Conservation (phyloP, 2,797 vertebrate genomes). For the Notolepis coatsorum region DNA sequence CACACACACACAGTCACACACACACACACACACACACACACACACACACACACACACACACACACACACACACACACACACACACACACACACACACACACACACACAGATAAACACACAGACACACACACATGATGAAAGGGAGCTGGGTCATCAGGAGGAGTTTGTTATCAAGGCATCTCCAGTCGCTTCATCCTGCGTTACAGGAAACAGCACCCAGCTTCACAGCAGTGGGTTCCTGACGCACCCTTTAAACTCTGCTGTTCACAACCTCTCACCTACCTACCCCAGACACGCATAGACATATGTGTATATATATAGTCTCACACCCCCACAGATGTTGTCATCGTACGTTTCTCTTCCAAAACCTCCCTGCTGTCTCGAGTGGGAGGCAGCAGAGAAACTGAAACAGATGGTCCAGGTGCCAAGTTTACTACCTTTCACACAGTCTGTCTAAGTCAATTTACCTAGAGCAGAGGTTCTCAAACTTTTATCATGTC, state of each 20-base stretch:
- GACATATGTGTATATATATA: too few relatives aligned
- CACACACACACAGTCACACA: conserved; percentile 4
- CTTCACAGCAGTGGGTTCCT: conserved; percentile 16
- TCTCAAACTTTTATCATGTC: too few relatives aligned
- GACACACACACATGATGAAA: conserved; percentile 27
- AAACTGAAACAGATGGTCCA: not conserved
- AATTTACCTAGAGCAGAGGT: conserved; percentile 18
- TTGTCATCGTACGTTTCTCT: conserved; percentile 26
- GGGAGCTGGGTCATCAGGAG: conserved; percentile 14
- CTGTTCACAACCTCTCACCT: conserved; percentile 4
- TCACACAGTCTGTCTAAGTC: conserved; percentile 10
- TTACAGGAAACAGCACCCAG: conserved; percentile 27
- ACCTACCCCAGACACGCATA: conserved; percentile 8
- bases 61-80: conserved; percentile 30
- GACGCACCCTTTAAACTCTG: conserved; percentile 25
- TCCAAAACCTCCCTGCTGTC: conserved; percentile 1
- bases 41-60: not conserved
- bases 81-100: conserved; percentile 8
- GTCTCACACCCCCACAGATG: conserved; percentile 34
- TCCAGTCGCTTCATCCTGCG: conserved; percentile 24
- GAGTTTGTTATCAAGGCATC: conserved; percentile 14
- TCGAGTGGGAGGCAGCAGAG: not conserved
- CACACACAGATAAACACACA: not conserved
- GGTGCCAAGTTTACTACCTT: conserved; percentile 3
- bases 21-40: conserved; percentile 8